Conservation (phyloP, 2,797 vertebrate genomes). For the Acanthurus tractus region DNA sequence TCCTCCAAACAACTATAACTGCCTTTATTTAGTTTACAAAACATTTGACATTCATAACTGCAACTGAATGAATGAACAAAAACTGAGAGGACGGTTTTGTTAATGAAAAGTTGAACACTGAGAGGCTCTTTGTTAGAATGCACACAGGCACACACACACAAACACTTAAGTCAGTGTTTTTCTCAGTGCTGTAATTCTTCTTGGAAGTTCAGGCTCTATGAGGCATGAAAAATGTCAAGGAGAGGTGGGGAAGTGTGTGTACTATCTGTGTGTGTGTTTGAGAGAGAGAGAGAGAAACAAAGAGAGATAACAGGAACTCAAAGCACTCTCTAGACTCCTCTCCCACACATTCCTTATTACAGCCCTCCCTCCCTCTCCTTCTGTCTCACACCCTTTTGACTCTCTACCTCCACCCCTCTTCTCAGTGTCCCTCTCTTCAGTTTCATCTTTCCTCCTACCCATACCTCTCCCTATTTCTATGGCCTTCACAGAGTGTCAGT, state of each 20-base stretch:
- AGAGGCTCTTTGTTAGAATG: constrained; percentile 3
- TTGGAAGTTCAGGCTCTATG: constrained; percentile 54
- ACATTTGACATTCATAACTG: background rate
- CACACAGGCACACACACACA: background rate
- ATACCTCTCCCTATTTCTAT: constrained; percentile 29
- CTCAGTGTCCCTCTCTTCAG: constrained; percentile 11
- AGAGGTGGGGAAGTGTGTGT: constrained; percentile 27
- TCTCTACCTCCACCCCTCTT: constrained; percentile 28
- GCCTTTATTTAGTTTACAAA: background rate
- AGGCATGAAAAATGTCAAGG: constrained; percentile 72
- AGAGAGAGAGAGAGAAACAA: constrained; percentile 60
- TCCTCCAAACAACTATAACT: no score
- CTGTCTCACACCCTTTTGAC: constrained; percentile 23
- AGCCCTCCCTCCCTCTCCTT: constrained; percentile 33
- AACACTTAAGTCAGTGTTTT: constrained; percentile 31
- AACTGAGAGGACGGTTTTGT: background rate
- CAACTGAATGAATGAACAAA: background rate
- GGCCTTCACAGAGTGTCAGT: constrained; percentile 57
- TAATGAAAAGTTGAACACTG: background rate
- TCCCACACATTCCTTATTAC: constrained; percentile 75
- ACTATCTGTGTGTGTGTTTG: constrained; percentile 33
- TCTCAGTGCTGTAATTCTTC: constrained; percentile 44
- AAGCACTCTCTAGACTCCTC: constrained; percentile 77
- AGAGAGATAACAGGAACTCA: constrained; percentile 54
- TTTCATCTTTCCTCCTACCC: constrained; percentile 50